Conservation (phyloP, 1,140 invertebrate genomes). For the Diprion similis region DNA sequence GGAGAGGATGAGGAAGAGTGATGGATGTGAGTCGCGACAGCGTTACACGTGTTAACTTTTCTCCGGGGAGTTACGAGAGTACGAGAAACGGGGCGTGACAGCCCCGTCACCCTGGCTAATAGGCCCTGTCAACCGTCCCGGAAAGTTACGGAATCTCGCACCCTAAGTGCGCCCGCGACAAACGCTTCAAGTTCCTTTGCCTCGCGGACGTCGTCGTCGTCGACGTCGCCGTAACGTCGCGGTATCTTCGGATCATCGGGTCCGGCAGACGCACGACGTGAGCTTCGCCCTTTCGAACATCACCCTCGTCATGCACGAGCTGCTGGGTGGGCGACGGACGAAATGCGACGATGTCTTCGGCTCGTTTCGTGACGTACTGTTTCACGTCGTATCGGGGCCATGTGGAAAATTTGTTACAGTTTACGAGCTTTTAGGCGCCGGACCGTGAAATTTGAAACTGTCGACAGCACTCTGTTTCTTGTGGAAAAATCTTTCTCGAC, state of each 20-base stretch:
- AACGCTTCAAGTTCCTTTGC: too few species aligned
- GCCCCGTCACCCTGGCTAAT: slow-evolving; percentile 42
- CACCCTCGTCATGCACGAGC: not conserved
- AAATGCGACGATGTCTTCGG: too few species aligned
- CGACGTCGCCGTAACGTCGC: not conserved
- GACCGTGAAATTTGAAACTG: slow-evolving; percentile 46
- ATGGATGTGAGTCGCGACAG: slow-evolving; percentile 1
- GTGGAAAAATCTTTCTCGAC: too few species aligned
- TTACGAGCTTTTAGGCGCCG: slow-evolving; percentile 49
- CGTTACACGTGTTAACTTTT: slow-evolving; percentile 42
- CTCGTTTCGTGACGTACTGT: too few species aligned
- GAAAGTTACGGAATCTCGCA: not conserved
- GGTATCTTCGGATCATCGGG: not conserved
- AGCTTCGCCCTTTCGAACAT: not conserved
- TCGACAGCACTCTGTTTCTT: slow-evolving; percentile 13
- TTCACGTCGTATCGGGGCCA: slow-evolving; percentile 38
- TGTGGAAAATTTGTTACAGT: slow-evolving; percentile 54
- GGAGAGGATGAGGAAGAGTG: not conserved
- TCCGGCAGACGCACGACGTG: not conserved
- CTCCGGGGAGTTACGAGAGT: slow-evolving; percentile 37
- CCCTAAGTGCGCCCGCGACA: not conserved
- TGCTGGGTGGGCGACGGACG: not conserved
- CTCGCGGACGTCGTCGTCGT: too few species aligned
- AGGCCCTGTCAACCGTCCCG: slow-evolving; percentile 38
- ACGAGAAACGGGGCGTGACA: slow-evolving; percentile 29